Percentiles rank a stretch among this genome's conserved stretches.
phyloP scores from a whole-genome alignment of 2,113 vertebrate genomes.

The Phasianus colchicus region DNA sequence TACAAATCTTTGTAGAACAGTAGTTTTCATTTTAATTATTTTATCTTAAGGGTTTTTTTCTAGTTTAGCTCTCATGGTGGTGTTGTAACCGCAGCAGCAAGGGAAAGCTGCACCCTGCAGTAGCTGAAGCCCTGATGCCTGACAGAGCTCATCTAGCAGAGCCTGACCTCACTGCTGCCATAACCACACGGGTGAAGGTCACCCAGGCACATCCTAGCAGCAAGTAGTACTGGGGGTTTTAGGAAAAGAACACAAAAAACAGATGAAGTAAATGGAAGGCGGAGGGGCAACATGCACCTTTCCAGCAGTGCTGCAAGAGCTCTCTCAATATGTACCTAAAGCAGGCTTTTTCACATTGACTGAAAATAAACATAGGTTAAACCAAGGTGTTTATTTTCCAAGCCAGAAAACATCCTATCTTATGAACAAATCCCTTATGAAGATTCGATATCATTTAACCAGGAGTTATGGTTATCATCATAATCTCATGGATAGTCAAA shows the following conservation, averaged over 20 bases:
- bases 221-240: not conserved
- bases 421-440: not conserved
- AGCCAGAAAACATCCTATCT: not conserved
- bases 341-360: not conserved
- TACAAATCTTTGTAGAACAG: not conserved
- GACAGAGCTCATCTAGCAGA: not conserved
- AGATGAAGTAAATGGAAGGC: not conserved
- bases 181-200: no score
- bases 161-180: not conserved
- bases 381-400: constrained; percentile 2
- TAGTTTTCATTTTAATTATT: not conserved
- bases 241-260: not conserved
- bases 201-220: not conserved
- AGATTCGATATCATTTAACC: not conserved
- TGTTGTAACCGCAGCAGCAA: not conserved
- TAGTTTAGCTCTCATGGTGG: not conserved
- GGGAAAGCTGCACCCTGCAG: not conserved
- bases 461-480: not conserved
- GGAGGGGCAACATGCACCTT: not conserved
- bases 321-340: constrained; percentile 8
- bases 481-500: not conserved
- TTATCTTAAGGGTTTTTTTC: not conserved
- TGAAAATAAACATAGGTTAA: constrained; percentile 9
- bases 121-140: not conserved
- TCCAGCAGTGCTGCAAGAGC: not conserved